Conservation (phyloP, 2,797 vertebrate species). For the Chelon auratus region DNA sequence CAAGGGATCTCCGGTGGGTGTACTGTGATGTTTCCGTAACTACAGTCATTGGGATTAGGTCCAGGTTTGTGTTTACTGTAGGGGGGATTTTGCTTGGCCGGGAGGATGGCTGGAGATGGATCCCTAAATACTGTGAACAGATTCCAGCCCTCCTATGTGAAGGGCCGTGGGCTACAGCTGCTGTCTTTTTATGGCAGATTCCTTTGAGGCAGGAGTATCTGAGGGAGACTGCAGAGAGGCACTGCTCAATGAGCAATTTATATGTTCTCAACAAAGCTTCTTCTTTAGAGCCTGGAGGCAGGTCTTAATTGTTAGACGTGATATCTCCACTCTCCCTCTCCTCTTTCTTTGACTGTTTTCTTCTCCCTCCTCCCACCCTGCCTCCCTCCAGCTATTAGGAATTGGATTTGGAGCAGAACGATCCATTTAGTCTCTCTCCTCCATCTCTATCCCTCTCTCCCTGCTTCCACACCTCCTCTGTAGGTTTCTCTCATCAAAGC, state of each 20-base stretch:
- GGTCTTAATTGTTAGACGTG: conserved; percentile 83
- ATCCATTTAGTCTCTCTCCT: conserved; percentile 83
- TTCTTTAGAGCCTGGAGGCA: conserved; percentile 74
- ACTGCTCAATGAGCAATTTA: conserved; percentile 80
- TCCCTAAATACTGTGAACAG: conserved; percentile 50
- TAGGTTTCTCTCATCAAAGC: conserved; percentile 81
- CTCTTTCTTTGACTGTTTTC: conserved; percentile 75
- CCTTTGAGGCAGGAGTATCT: conserved; percentile 73
- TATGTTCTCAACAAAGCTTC: conserved; percentile 82
- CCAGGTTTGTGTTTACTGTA: conserved; percentile 61
- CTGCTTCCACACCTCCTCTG: conserved; percentile 78
- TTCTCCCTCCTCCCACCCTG: conserved; percentile 64
- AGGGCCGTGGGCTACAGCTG: conserved; percentile 44
- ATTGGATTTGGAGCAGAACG: conserved; percentile 86
- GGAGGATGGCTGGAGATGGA: conserved; percentile 36
- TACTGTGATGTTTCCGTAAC: conserved; percentile 22
- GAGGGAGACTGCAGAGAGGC: conserved; percentile 71
- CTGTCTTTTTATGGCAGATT: conserved; percentile 58
- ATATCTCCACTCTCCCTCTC: conserved; percentile 78
- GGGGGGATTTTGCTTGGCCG: conserved; percentile 26
- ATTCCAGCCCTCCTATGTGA: conserved; percentile 51
- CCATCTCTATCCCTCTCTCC: conserved; percentile 71
- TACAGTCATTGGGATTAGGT: conserved; percentile 44
- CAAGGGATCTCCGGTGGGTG: conserved; percentile 27
- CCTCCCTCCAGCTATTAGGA: conserved; percentile 84